Evolutionary conservation across 2,888 invertebrate genomes (phyloP), one percentile per base, ranked within the genome.

Genomic region (Napeogenes inachia): DNA sequence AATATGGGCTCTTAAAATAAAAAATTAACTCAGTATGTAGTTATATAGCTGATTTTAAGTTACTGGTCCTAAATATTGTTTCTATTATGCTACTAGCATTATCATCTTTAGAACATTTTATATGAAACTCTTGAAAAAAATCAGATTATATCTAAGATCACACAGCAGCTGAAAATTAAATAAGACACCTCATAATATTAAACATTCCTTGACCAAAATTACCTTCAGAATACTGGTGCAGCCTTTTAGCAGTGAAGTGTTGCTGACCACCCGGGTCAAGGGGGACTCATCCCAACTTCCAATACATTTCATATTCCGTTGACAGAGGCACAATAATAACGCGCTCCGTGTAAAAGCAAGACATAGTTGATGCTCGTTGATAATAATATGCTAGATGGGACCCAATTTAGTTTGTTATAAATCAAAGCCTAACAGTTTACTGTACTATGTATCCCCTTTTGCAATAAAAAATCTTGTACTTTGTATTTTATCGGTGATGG

Each of bases 261-360:
- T 30, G 30, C 78, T 81, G 84, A 79, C 85, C 85, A 75, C 78
- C 80, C 82, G 83, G 85, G 85, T 86, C 72, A 74, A 80, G 80
- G 72, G 64, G 69, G 74, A 81, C 87, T 87, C 89, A 89, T 89
- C 89, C 89, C 85, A 71, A 76, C 79, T 81, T 81, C 86, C 89
- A 89, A 90, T 89, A 90, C 89, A 90, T 89, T 90, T 90, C 89
- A 90, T 90, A 89, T 90, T 90, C 89, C 89, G 89, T 87, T 89
- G 90, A 90, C 90, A 89, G 89, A 87, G 87, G 89, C 88, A 85
- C 89, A 90, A 89, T 89, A 90, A 89, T 89, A 87, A 89, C 85
- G 84, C 82, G 78, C 80, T 75, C 77, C 80, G 84, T 85, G 87
- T 83, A 86, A 85, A 84, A 85, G 84, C 86, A 84, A 80, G 86